Evolutionary conservation across 1,140 invertebrate genomes (phyloP).

Genomic region (Potamilus streckersoni): DNA sequence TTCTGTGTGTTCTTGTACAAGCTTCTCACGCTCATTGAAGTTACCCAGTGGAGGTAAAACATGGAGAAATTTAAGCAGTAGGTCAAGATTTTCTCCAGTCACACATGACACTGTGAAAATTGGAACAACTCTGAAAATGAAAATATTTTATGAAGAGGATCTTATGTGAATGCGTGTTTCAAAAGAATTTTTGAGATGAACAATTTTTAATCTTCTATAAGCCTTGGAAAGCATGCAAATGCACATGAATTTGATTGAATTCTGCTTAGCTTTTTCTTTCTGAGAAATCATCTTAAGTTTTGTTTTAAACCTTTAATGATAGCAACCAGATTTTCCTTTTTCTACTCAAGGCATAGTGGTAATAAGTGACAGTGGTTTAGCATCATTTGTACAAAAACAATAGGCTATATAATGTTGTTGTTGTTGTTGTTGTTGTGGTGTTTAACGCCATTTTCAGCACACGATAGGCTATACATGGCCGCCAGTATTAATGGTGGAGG

Average conservation of each 20-base stretch:
- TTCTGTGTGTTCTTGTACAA: constrained; percentile 73
- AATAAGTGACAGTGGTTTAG: no score
- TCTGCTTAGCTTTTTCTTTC: neutral
- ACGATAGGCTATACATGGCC: no score
- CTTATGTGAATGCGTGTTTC: neutral
- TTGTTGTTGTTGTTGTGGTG: no score
- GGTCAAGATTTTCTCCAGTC: constrained; percentile 80
- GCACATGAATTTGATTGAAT: neutral
- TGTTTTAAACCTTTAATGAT: neutral
- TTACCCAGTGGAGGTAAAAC: constrained; percentile 82
- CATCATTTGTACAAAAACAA: no score
- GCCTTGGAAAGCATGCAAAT: neutral
- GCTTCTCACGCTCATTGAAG: constrained; percentile 77
- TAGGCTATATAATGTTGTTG: no score
- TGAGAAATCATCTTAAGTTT: neutral
- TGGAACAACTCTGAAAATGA: constrained; percentile 71
- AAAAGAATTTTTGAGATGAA: neutral
- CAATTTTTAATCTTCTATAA: neutral
- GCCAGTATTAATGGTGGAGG: no score
- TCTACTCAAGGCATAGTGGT: no score
- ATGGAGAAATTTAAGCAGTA: constrained; percentile 98
- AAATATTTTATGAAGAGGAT: constrained; percentile 11
- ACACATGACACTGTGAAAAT: constrained; percentile 97
- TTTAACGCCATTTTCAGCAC: no score
- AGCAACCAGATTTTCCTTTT: no score